These are phyloP conservation scores for Lymantria dispar DNA, from an alignment of 2,888 invertebrate species.

Conservation along the genomic window DNA sequence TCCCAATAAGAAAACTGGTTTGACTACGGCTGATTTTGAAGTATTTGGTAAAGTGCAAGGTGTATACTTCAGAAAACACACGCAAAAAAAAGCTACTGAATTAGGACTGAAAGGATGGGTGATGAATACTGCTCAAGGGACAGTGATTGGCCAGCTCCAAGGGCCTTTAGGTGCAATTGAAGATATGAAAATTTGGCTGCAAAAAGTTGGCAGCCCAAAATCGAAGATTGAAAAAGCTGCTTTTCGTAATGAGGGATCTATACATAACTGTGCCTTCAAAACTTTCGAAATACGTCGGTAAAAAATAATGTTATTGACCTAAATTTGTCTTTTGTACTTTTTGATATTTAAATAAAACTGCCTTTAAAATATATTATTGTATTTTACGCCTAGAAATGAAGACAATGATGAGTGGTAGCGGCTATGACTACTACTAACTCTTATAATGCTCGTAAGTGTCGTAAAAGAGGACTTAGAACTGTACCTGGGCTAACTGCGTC, in stretches of 20 bases:
- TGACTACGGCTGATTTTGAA: slow-evolving; percentile 77
- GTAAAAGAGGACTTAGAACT: no score
- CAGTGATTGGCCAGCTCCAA: slow-evolving; percentile 86
- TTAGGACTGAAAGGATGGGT: slow-evolving; percentile 88
- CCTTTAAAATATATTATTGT: neutral
- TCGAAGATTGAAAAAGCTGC: slow-evolving; percentile 85
- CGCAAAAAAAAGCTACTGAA: slow-evolving; percentile 83
- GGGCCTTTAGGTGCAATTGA: slow-evolving; percentile 80
- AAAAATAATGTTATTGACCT: slow-evolving; percentile 5
- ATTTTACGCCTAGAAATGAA: neutral
- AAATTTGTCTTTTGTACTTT: neutral
- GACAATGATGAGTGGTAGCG: no score
- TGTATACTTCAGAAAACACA: slow-evolving; percentile 82
- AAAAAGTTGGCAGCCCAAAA: slow-evolving; percentile 85
- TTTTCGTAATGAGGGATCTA: slow-evolving; percentile 84
- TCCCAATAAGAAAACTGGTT: slow-evolving; percentile 37
- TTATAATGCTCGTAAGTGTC: no score
- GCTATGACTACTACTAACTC: no score
- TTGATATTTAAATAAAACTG: neutral
- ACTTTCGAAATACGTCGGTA: slow-evolving; percentile 76
- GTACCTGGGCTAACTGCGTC: no score
- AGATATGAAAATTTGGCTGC: slow-evolving; percentile 84
- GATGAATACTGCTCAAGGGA: slow-evolving; percentile 87
- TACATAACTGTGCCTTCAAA: slow-evolving; percentile 65
- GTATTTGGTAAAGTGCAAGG: slow-evolving; percentile 85